Evolutionary conservation across 37 sponge, comb jelly and placozoan genomes (phyloP).

Genomic region (Bolinopsis microptera): DNA sequence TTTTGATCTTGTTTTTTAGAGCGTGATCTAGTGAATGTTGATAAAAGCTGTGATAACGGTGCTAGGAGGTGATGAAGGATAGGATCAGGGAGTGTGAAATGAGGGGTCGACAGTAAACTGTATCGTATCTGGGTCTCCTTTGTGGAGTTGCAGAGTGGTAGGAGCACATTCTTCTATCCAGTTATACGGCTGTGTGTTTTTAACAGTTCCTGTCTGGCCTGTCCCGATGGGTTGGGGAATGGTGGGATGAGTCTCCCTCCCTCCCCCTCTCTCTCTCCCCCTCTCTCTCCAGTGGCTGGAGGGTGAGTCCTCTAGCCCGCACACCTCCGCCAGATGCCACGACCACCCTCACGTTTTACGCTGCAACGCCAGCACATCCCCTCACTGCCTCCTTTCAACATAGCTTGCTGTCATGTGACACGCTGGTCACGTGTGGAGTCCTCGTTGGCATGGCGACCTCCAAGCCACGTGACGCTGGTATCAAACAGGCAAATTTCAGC

Average conservation of each 20-base stretch:
- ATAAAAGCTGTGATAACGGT: too few relatives aligned
- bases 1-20: too few relatives aligned
- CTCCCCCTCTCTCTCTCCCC: conserved; percentile 33
- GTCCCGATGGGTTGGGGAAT: neutral
- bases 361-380: neutral
- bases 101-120: too few relatives aligned
- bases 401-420: neutral
- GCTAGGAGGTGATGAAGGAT: too few relatives aligned
- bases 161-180: too few relatives aligned
- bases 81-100: too few relatives aligned
- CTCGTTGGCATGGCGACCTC: neutral
- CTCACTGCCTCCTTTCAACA: neutral
- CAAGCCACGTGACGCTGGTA: neutral
- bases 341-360: neutral
- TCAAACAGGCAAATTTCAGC: neutral
- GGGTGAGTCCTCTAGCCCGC: neutral
- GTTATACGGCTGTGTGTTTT: too few relatives aligned
- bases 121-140: too few relatives aligned
- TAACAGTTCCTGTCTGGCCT: neutral
- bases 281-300: neutral
- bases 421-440: neutral
- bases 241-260: neutral
- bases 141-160: too few relatives aligned
- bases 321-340: neutral
- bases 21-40: too few relatives aligned